Evolutionary conservation across 2,888 invertebrate genomes (phyloP).

Genomic region (Andrena trimmerana): DNA sequence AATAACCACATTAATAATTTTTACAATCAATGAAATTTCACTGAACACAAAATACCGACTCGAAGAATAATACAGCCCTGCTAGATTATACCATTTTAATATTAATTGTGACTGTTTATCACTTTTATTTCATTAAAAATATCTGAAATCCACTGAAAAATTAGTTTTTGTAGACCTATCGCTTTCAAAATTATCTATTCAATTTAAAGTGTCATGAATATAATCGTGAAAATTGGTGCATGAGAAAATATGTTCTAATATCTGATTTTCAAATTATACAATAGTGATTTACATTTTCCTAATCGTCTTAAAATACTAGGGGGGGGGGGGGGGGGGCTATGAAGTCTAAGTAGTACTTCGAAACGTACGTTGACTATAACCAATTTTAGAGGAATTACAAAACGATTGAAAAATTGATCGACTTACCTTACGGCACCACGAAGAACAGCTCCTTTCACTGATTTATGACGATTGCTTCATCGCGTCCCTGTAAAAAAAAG

Average conservation of each 20-base stretch:
- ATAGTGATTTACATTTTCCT: too few relatives aligned
- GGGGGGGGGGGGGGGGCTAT: neutral
- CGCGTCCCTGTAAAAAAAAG: slow-evolving; percentile 1
- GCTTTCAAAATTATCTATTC: too few relatives aligned
- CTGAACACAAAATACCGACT: too few relatives aligned
- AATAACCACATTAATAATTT: too few relatives aligned
- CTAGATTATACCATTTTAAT: too few relatives aligned
- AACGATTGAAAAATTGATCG: neutral
- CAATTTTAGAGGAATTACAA: neutral
- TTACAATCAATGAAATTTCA: too few relatives aligned
- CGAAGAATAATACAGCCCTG: too few relatives aligned
- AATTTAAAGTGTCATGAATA: neutral
- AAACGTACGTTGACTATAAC: neutral
- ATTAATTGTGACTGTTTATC: too few relatives aligned
- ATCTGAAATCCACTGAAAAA: too few relatives aligned
- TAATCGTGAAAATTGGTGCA: neutral
- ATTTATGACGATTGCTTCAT: neutral
- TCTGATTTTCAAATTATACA: neutral
- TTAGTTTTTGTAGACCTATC: too few relatives aligned
- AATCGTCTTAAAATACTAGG: too few relatives aligned
- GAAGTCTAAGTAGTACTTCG: neutral
- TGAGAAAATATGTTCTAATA: neutral
- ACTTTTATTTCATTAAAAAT: too few relatives aligned
- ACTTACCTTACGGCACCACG: slow-evolving; percentile 15
- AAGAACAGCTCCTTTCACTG: neutral